Evolutionary conservation across 2,113 vertebrate species (phyloP).

Genomic region (Chaetops frenatus): DNA sequence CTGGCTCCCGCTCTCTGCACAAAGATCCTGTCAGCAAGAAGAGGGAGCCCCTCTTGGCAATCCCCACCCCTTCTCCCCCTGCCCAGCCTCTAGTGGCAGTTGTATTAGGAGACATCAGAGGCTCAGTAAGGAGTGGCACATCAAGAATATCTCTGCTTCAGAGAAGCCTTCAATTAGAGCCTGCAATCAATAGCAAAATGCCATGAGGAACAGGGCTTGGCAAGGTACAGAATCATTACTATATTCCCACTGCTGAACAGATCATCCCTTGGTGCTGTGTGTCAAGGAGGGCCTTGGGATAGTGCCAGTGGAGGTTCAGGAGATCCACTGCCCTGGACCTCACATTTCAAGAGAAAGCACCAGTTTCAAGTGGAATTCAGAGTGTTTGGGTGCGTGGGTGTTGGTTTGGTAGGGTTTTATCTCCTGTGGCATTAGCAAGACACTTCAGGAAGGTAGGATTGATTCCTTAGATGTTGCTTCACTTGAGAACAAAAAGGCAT

Average conservation of each 20-base stretch:
- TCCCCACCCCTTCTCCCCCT: neutral
- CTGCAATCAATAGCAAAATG: neutral
- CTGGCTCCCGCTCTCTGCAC: neutral
- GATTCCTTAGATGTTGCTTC: neutral
- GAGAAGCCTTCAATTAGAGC: neutral
- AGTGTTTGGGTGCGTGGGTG: rapidly evolving
- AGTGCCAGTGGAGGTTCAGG: neutral
- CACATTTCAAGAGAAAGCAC: neutral
- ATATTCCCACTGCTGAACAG: neutral
- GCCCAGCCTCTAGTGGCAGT: neutral
- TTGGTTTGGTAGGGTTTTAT: neutral
- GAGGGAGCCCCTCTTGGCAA: rapidly evolving
- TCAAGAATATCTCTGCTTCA: neutral
- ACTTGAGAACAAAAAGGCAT: neutral
- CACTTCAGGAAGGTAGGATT: neutral
- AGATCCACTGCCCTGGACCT: neutral
- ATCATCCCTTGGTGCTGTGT: neutral
- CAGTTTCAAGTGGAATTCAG: neutral
- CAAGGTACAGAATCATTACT: rapidly evolving
- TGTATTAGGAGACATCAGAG: neutral
- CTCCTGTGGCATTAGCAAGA: neutral
- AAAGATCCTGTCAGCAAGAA: neutral
- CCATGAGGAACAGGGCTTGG: neutral
- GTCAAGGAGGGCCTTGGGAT: neutral
- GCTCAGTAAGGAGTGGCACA: neutral